A percentile compares a stretch with the other conserved stretches of the same genome.
Evolutionary conservation across 2,797 vertebrate species (phyloP).

Genomic region (Peromyscus attwateri): DNA sequence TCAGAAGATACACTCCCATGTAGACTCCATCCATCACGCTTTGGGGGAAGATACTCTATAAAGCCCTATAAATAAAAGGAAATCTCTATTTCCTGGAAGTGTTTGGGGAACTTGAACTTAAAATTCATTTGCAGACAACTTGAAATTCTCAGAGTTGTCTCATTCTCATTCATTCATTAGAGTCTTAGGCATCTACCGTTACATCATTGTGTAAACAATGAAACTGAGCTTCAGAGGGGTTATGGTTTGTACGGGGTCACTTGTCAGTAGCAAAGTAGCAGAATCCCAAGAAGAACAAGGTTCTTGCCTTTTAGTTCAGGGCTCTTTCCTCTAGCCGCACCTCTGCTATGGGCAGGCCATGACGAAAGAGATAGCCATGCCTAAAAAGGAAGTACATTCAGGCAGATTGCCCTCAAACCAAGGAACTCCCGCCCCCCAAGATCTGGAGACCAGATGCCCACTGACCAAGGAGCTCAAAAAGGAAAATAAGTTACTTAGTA

Average conservation of each 20-base stretch:
- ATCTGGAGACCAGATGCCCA: constrained; percentile 17
- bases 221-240: neutral
- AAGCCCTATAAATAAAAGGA: neutral
- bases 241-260: neutral
- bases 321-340: neutral
- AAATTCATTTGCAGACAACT: neutral
- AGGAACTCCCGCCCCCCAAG: neutral
- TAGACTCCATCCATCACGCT: neutral
- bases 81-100: neutral
- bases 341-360: neutral
- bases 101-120: neutral
- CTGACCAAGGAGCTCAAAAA: neutral
- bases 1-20: neutral
- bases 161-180: neutral
- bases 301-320: neutral
- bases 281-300: constrained; percentile 11
- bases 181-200: neutral
- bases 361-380: neutral
- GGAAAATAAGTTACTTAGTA: neutral
- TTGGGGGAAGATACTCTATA: neutral
- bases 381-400: constrained; percentile 44
- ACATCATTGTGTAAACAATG: neutral
- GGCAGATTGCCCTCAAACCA: neutral
- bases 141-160: neutral
- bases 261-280: neutral